phyloP scores from a whole-genome alignment of 2,888 invertebrate genomes.

The Conops quadrifasciatus region DNA sequence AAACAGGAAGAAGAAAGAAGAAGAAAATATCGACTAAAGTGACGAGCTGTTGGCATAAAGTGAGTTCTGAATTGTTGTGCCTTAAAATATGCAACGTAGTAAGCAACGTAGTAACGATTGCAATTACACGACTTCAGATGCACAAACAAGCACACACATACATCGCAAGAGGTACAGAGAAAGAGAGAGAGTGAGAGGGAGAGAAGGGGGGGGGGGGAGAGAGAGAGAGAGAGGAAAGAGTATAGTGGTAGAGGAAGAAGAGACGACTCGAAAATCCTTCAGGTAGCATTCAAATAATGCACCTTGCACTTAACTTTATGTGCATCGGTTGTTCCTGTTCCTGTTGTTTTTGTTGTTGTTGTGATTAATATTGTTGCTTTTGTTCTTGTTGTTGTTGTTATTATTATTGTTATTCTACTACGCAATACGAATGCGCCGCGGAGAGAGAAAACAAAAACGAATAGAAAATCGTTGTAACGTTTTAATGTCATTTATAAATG shows the following conservation, averaged over 20 bases:
- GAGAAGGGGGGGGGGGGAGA: neutral
- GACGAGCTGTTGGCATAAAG: neutral
- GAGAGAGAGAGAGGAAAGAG: neutral
- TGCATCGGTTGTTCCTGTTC: too few species aligned
- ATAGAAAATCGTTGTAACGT: too few species aligned
- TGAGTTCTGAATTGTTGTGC: neutral
- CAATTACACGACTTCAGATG: too few species aligned
- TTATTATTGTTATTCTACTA: slow-evolving; percentile 13
- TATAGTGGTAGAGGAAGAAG: neutral
- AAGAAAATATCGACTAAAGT: too few species aligned
- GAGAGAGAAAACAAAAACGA: neutral
- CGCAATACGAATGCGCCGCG: neutral
- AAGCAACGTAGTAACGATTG: neutral
- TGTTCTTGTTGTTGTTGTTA: neutral
- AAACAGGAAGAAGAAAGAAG: neutral
- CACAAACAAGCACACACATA: neutral
- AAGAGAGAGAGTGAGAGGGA: neutral
- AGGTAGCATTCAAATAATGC: slow-evolving; percentile 64
- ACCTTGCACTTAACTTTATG: slow-evolving; percentile 61
- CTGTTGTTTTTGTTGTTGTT: slow-evolving; percentile 11
- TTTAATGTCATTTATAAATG: too few species aligned
- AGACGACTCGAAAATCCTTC: slow-evolving; percentile 50
- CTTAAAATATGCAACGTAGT: slow-evolving; percentile 21
- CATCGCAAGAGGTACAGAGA: neutral
- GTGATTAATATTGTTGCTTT: slow-evolving; percentile 7